Evolutionary conservation across 1,140 invertebrate species (phyloP), one percentile per base, ranked within the genome.

Genomic region (Brachionus angularis): DNA sequence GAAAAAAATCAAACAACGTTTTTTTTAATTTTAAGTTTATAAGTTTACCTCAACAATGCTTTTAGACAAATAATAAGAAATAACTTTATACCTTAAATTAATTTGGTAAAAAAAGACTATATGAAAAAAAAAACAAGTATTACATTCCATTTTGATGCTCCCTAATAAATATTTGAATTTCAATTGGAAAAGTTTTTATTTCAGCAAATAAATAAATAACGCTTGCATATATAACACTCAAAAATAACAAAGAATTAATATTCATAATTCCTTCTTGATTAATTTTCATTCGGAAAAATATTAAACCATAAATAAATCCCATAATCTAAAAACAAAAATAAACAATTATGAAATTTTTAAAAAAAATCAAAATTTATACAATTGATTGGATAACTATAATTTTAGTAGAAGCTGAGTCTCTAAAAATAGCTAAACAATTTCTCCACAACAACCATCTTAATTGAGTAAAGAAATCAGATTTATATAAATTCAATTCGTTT

Each of bases 181-280:
- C 74, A 1, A 25, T 21, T 16, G 75, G 72, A 75, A 78, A 77
- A 2, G 61, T 77, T 72, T 76, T 77, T n/a, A 79, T 21, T 46
- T 79, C 78, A 44, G 76, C 75, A 67, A 84, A 83, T 72, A 80
- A 72, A 61, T 74, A 79, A 21, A 67, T 72, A 71, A 76, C 74
- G 14, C 76, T 77, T 88, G 92, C 91, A 79, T 93, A 94, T 3
- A 89, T 93, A 2, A 96, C 83, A 77, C 94, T 88, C 64, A 96
- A 86, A 78, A 95, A 96, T 21, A 96, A 84, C 18, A 89, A 90
- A 49, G 94, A 94, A 78, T 95, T 96, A 70, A 97, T 93, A 79
- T 96, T 97, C 86, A 91, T 90, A 0, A 95, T 89, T 3, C 91
- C 91, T 75, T 91, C 88, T 80, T 94, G 88, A 75, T 90, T 87